Percentiles rank a stretch among this genome's conserved stretches.
These are phyloP conservation scores for Thecophora atra DNA, from an alignment of 2,888 invertebrate species.

Conservation along the genomic window DNA sequence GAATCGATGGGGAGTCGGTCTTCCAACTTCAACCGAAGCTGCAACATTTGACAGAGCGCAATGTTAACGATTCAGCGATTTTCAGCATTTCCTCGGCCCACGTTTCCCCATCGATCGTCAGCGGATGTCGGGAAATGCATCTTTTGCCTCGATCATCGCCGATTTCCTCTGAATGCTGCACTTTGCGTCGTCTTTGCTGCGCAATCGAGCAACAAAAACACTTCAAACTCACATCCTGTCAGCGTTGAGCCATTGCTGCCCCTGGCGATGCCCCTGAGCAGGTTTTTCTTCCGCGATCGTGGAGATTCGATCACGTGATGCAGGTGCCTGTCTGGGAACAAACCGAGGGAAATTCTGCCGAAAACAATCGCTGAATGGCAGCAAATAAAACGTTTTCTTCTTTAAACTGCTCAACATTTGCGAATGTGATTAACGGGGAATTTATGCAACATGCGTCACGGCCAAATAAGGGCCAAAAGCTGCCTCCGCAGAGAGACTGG, in stretches of 20 bases:
- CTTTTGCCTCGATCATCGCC: not conserved
- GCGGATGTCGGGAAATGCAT: not conserved
- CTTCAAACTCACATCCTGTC: conserved; percentile 50
- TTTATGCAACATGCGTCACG: conserved; percentile 38
- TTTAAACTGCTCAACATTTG: not conserved
- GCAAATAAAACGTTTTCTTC: conserved; percentile 23
- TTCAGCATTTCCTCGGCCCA: too few relatives aligned
- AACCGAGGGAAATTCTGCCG: too few relatives aligned
- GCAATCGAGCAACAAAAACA: conserved; percentile 49
- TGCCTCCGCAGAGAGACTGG: not conserved
- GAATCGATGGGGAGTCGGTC: not conserved
- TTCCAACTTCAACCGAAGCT: conserved; percentile 38
- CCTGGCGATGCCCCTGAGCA: not conserved
- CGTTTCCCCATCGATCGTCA: too few relatives aligned
- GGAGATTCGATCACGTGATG: not conserved
- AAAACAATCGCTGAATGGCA: too few relatives aligned
- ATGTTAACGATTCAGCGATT: conserved; percentile 4
- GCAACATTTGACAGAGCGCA: not conserved
- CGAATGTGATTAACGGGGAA: conserved; percentile 22
- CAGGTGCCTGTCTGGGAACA: not conserved
- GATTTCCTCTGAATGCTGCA: not conserved
- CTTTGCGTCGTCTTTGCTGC: not conserved
- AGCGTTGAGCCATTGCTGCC: conserved; percentile 24
- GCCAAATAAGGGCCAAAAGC: conserved; percentile 30
- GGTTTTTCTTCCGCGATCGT: not conserved